phyloP scores from a whole-genome alignment of 2,113 vertebrate genomes.

The Gobius niger region DNA sequence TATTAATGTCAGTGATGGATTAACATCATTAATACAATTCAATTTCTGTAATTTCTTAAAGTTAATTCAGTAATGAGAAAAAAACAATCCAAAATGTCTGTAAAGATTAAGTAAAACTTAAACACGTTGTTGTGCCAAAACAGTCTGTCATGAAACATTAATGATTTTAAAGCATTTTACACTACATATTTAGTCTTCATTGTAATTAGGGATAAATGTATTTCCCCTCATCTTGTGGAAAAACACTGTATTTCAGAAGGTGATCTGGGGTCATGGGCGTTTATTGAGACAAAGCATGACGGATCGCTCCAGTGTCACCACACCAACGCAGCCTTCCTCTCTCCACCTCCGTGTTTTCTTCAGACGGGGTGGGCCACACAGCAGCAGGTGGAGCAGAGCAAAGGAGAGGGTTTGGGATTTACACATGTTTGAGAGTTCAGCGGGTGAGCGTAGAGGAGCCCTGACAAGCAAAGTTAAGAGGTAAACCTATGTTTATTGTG shows the following conservation, averaged over 20 bases:
- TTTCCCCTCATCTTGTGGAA: too few species aligned
- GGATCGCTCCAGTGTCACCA: slow-evolving; percentile 33
- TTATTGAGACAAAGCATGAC: slow-evolving; percentile 22
- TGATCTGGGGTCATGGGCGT: slow-evolving; percentile 9
- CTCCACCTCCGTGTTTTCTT: slow-evolving; percentile 40
- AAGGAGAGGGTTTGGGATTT: slow-evolving; percentile 62
- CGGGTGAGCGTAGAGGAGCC: slow-evolving; percentile 41
- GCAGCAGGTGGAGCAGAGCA: slow-evolving; percentile 77
- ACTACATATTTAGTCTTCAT: too few species aligned
- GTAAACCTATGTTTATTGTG: slow-evolving; percentile 63
- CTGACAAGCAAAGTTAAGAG: slow-evolving; percentile 40
- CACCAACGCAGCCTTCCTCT: slow-evolving; percentile 41
- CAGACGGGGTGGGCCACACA: slow-evolving; percentile 68
- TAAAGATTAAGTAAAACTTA: background rate
- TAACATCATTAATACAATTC: too few species aligned
- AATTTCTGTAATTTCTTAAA: too few species aligned
- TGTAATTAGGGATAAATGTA: too few species aligned
- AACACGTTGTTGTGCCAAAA: too few species aligned
- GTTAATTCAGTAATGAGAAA: too few species aligned
- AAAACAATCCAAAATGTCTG: background rate
- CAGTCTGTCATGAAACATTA: too few species aligned
- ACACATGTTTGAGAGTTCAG: slow-evolving; percentile 61
- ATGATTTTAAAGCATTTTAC: too few species aligned
- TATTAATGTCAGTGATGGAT: too few species aligned
- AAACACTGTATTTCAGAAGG: slow-evolving; percentile 14